Conservation (phyloP, 2,888 invertebrate species). For the Drosophila melanosoma region DNA sequence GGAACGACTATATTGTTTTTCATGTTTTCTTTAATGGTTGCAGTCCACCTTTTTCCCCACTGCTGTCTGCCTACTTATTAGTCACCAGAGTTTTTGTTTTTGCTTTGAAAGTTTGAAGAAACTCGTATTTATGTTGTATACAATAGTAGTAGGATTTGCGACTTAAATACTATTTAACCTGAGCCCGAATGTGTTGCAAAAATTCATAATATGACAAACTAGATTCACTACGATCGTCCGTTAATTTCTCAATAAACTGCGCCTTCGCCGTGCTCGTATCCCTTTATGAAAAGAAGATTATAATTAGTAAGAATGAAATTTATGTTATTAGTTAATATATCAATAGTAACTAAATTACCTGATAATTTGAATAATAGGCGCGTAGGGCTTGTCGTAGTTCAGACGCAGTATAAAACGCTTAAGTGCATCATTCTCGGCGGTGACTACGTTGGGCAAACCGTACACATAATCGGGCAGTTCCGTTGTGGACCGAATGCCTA, state of each 20-base stretch:
- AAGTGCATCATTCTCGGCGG: slow-evolving; percentile 90
- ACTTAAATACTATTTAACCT: slow-evolving; percentile 90
- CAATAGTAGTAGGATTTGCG: slow-evolving; percentile 66
- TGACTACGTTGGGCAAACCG: slow-evolving; percentile 91
- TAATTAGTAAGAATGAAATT: neutral
- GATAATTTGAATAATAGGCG: slow-evolving; percentile 91
- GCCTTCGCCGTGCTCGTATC: slow-evolving; percentile 95
- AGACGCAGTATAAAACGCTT: slow-evolving; percentile 92
- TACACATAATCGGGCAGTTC: slow-evolving; percentile 92
- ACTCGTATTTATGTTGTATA: slow-evolving; percentile 69
- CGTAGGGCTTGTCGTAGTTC: slow-evolving; percentile 93
- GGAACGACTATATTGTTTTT: slow-evolving; percentile 20
- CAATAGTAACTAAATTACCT: slow-evolving; percentile 86
- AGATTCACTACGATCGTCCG: slow-evolving; percentile 97
- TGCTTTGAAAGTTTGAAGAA: slow-evolving; percentile 53
- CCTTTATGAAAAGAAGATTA: slow-evolving; percentile 86
- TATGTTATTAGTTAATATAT: neutral
- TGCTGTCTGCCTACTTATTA: slow-evolving; percentile 28
- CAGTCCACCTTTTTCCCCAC: neutral
- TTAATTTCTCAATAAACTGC: slow-evolving; percentile 93
- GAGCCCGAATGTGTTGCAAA: slow-evolving; percentile 96
- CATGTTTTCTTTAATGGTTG: slow-evolving; percentile 5
- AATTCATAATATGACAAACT: slow-evolving; percentile 99
- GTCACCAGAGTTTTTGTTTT: slow-evolving; percentile 57
- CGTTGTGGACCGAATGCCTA: slow-evolving; percentile 89